These are phyloP conservation scores for Leucoma salicis DNA, from an alignment of 2,888 invertebrate species.

Conservation along the genomic window DNA sequence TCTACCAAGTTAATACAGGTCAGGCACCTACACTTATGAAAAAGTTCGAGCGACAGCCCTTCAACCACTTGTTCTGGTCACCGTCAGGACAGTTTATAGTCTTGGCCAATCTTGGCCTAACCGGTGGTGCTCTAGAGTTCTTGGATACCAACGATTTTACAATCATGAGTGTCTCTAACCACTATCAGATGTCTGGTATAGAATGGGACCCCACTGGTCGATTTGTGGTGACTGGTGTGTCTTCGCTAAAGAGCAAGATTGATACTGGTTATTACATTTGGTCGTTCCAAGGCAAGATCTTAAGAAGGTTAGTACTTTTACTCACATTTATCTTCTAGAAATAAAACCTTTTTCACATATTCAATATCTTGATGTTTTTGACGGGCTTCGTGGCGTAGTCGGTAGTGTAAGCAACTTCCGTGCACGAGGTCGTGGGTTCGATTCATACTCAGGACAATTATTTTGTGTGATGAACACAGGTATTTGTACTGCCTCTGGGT, in stretches of 20 bases:
- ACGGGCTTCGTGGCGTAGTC: too few relatives aligned
- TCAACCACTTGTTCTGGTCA: constrained; percentile 97
- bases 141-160: constrained; percentile 97
- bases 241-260: constrained; percentile 97
- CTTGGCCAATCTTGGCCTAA: constrained; percentile 91
- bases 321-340: too few relatives aligned
- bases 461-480: too few relatives aligned
- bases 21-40: constrained; percentile 94
- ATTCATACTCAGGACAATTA: too few relatives aligned
- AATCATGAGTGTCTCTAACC: constrained; percentile 96
- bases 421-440: too few relatives aligned
- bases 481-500: too few relatives aligned
- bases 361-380: too few relatives aligned
- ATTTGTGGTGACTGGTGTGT: constrained; percentile 97
- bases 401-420: too few relatives aligned
- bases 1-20: constrained; percentile 93
- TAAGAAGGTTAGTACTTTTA: constrained; percentile 64
- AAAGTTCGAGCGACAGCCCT: constrained; percentile 93
- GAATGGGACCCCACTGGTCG: constrained; percentile 99
- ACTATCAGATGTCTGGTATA: constrained; percentile 96
- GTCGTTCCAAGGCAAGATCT: constrained; percentile 95
- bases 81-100: constrained; percentile 98
- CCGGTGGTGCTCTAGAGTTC: constrained; percentile 96
- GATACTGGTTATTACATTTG: constrained; percentile 97
- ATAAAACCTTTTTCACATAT: too few relatives aligned